A percentile compares a stretch with the other conserved stretches of the same genome.
Evolutionary conservation across 2,797 vertebrate genomes (phyloP).

Genomic region (Tarsius wallacei): DNA sequence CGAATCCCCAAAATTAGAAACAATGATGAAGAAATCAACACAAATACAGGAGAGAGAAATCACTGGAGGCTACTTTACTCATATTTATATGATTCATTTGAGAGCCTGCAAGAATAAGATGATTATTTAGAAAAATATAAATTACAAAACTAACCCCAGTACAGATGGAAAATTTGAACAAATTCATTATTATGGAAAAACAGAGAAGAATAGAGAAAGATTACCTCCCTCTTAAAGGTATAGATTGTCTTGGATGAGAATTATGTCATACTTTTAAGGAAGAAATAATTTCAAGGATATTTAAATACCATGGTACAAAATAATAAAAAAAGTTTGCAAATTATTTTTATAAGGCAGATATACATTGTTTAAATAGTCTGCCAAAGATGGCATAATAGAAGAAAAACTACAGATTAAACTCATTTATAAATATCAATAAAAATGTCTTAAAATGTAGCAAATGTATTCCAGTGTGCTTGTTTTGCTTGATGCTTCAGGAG

Average conservation of each 20-base stretch:
- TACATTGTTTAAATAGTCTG: not conserved
- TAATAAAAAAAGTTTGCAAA: not conserved
- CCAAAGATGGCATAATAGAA: not conserved
- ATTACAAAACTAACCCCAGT: not conserved
- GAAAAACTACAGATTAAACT: not conserved
- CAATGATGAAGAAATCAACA: not conserved
- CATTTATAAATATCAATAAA: not conserved
- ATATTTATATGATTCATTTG: not conserved
- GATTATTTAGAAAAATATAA: not conserved
- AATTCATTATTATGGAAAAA: slow-evolving; percentile 16
- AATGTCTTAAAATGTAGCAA: not conserved
- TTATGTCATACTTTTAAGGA: not conserved
- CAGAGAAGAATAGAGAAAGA: not conserved
- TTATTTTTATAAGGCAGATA: slow-evolving; percentile 38
- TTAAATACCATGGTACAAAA: not conserved
- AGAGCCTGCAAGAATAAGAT: not conserved
- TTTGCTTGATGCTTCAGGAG: not conserved
- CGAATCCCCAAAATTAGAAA: not conserved
- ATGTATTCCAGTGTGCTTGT: not conserved
- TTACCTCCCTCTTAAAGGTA: not conserved
- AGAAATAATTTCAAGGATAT: not conserved
- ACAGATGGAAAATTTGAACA: not conserved
- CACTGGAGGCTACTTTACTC: not conserved
- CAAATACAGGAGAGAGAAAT: not conserved
- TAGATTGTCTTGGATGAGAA: not conserved